Evolutionary conservation across 2,113 vertebrate species (phyloP).

Genomic region (Martes martes): DNA sequence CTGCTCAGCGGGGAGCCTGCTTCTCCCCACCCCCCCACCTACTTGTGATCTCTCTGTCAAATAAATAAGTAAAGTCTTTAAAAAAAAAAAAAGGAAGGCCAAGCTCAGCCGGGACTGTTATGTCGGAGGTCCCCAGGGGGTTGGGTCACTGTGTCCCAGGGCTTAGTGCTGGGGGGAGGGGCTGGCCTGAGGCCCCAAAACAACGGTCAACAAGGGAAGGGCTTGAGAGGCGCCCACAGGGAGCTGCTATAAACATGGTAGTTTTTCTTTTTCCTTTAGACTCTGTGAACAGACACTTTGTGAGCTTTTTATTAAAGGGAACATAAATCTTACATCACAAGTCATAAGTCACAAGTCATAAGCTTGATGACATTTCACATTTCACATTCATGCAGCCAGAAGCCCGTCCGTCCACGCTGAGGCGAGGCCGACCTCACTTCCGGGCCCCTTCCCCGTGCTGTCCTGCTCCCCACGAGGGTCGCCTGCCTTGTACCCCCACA

Average conservation of each 20-base stretch:
- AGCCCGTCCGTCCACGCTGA: background rate
- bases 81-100: too few relatives aligned
- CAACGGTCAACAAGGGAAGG: background rate
- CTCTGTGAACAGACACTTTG: background rate
- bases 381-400: background rate
- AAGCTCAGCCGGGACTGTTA: rapidly evolving
- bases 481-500: background rate
- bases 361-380: background rate
- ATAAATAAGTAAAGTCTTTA: too few relatives aligned
- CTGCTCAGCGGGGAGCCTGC: too few relatives aligned
- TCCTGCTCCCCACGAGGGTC: rapidly evolving
- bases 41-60: too few relatives aligned
- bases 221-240: background rate
- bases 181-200: background rate
- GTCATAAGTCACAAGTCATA: rapidly evolving
- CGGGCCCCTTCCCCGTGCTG: rapidly evolving
- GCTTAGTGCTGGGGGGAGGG: background rate
- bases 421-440: background rate
- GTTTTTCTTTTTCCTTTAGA: background rate
- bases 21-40: too few relatives aligned
- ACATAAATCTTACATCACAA: background rate
- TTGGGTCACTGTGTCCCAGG: background rate
- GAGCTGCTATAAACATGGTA: rapidly evolving
- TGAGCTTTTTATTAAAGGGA: background rate
- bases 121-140: rapidly evolving